Evolutionary conservation across 1,140 invertebrate species (phyloP).

Genomic region (Macrocentrus cingulum): DNA sequence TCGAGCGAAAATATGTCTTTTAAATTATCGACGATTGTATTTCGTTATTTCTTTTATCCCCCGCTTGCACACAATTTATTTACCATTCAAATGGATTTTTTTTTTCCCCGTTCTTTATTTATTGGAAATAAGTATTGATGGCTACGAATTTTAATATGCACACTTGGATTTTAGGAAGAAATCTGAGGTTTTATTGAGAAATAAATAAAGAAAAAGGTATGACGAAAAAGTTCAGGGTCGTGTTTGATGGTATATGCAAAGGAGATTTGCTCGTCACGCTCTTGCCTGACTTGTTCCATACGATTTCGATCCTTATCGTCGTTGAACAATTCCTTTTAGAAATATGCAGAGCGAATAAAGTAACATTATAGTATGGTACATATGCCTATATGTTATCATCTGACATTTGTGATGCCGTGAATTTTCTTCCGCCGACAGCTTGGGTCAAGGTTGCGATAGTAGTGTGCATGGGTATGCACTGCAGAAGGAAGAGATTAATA

Average conservation of each 20-base stretch:
- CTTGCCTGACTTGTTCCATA: conserved; percentile 23
- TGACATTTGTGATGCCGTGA: not conserved
- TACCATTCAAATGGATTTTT: too few species aligned
- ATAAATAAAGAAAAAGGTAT: too few species aligned
- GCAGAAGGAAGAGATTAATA: conserved; percentile 20
- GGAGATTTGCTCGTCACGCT: conserved; percentile 21
- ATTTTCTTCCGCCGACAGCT: not conserved
- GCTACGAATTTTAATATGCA: too few species aligned
- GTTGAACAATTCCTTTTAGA: conserved; percentile 6
- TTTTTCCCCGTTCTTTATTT: too few species aligned
- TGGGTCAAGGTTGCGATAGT: conserved; percentile 1
- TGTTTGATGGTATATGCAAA: conserved; percentile 28
- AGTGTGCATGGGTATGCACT: too few species aligned
- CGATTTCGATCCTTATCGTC: conserved; percentile 24
- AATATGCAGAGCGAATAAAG: conserved; percentile 3
- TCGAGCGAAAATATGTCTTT: too few species aligned
- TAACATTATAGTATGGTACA: not conserved
- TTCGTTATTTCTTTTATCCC: too few species aligned
- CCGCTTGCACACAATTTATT: too few species aligned
- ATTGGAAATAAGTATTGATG: too few species aligned
- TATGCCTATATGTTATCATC: not conserved
- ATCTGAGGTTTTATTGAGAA: too few species aligned
- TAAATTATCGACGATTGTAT: too few species aligned
- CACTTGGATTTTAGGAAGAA: too few species aligned
- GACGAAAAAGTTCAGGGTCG: conserved; percentile 25